phyloP scores from a whole-genome alignment of 2,797 vertebrate genomes.

The Pseudochaenichthys georgianus region DNA sequence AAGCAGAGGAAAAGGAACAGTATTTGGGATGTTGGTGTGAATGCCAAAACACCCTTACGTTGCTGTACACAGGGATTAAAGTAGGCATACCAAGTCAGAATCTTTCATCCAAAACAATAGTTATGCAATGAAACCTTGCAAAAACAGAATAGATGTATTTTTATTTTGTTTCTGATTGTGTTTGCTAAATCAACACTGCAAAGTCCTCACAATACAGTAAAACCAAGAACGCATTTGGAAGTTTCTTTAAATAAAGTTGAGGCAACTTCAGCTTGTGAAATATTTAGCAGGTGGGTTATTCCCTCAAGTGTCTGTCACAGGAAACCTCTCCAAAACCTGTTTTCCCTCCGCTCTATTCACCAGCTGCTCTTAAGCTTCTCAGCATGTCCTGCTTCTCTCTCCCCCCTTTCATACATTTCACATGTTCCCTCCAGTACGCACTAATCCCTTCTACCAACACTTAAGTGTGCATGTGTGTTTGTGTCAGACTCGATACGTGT shows the following conservation, averaged over 20 bases:
- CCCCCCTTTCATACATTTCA: constrained; percentile 8
- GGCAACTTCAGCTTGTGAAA: constrained; percentile 48
- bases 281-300: constrained; percentile 63
- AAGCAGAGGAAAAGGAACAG: not conserved
- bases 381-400: constrained; percentile 8
- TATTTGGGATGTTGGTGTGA: not conserved
- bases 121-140: too few relatives aligned
- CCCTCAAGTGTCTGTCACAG: constrained; percentile 67
- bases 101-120: too few relatives aligned
- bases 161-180: not conserved
- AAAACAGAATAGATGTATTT: too few relatives aligned
- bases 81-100: too few relatives aligned
- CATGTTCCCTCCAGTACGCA: constrained; percentile 10
- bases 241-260: constrained; percentile 48
- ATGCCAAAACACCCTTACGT: not conserved
- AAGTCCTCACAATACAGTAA: not conserved
- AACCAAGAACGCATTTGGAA: constrained; percentile 15
- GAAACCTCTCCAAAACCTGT: constrained; percentile 46
- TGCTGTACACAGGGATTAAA: too few relatives aligned
- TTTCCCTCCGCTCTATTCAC: constrained; percentile 34
- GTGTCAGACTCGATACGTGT: constrained; percentile 46
- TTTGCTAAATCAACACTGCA: not conserved
- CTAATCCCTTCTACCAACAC: constrained; percentile 39
- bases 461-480: constrained; percentile 18
- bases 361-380: constrained; percentile 33